Evolutionary conservation across 2,797 vertebrate genomes (phyloP), one percentile per base, ranked within the genome.

Genomic region (Tragelaphus eurycerus): DNA sequence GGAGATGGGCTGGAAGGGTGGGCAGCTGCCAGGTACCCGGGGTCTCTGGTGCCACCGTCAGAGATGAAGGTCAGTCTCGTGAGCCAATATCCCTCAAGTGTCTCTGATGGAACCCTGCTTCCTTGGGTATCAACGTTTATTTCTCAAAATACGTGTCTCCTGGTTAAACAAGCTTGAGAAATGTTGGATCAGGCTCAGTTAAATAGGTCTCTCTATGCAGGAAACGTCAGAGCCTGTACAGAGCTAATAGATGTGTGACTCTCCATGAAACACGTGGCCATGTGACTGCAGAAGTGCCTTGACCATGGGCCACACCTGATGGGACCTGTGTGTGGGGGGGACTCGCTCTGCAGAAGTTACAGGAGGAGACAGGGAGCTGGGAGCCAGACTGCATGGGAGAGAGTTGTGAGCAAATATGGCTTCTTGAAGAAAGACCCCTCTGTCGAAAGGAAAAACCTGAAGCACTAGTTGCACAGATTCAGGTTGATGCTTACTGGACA

Each of bases 401-500:
- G 29, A 79, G 57, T 11, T 25, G 4, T 1, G 64, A 59, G 59
- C 34, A 88, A 52, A 74, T 6, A 29, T 0, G 17, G 27, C 43
- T 90, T 85, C 76, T 78, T 81, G 31, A 67, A 46, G 59, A 14
- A 76, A 86, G 76, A 50, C 14, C 4, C 19, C 13, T 57, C 17
- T 48, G 82, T 34, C 67, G 7, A 76, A 81, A 43, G 1, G 83
- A 60, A 27, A 34, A 34, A 10, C 16, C 13, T 8, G 2, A 25
- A 76, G n/a, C 0, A 0, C 59, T 14, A 55, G 50, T 43, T 89
- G 79, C n/a, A 14, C 7, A 29, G 43, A 52, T 6, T 38, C 62
- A 46, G 88, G 14, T 19, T 6, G 25, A 48, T 34, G 99, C 99
- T 99, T 98, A 99, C 99, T 99, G 97, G 99, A 99, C 86, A 99